Evolutionary conservation across 2,113 vertebrate genomes (phyloP), one percentile per base, ranked within the genome.

Genomic region (Ornithorhynchus anatinus): DNA sequence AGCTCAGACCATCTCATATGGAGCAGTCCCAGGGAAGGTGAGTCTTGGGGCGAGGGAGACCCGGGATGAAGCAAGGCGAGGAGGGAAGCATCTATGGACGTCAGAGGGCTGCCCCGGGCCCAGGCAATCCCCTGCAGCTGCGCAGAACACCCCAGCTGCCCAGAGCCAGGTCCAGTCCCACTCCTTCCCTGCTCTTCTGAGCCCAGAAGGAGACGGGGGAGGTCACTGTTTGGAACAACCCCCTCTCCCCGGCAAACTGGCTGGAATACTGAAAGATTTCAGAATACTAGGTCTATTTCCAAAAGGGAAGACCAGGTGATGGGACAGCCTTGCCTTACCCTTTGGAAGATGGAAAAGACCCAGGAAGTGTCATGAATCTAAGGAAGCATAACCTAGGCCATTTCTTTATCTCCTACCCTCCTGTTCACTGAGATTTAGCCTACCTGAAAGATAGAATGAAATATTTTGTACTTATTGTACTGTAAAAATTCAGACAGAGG

Each of bases 401-500:
- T 35, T 52, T 27, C 36, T 32, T 11, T 52, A 15, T 8, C 5
- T 20, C 36, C 51, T 13, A 6, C 31, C 1, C 62, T 69, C 40
- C 6, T 10, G 3, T 50, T 35, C 7, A 17, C 36, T 63, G 0
- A 7, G 68, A 66, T 43, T 0, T 1, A 59, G 56, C 52, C 5
- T 1, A 38, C 50, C 70, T 65, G 27, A 27, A 60, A 33, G 17
- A 48, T 22, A 47, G 48, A 32, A 40, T 48, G 72, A 14, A 23
- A 23, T 22, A 15, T 10, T 25, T 5, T 0, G 1, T 32, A 57
- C 61, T 8, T 25, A 39, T 75, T 8, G 3, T 32, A 71, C 60
- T 60, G 81, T 69, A 75, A 86, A 87, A 87, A 87, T 73, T 90
- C 89, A 86, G 86, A 89, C 85, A 86, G 88, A 68, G 25, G 0